Conservation (phyloP, 2,113 vertebrate species). For the Hippocampus zosterae region DNA sequence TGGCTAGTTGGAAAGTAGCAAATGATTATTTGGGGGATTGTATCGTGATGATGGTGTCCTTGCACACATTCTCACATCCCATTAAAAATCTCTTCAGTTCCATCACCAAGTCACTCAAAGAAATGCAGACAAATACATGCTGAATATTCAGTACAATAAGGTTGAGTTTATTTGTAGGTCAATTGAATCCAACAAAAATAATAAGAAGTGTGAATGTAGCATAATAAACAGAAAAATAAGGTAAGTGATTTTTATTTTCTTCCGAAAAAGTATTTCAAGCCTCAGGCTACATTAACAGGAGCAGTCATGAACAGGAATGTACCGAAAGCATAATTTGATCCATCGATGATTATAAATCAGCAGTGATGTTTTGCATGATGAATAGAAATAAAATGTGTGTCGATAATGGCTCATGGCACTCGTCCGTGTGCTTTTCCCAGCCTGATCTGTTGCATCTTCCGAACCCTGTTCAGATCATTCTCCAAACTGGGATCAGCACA, state of each 20-base stretch:
- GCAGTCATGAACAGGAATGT: not conserved
- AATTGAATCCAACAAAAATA: not conserved
- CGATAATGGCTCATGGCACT: not conserved
- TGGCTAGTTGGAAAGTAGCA: too few relatives aligned
- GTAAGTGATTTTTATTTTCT: not conserved
- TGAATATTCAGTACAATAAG: not conserved
- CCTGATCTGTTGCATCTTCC: not conserved
- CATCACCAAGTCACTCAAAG: not conserved
- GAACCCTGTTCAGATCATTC: rapidly evolving
- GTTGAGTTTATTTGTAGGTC: not conserved
- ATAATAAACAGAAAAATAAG: not conserved
- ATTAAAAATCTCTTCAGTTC: not conserved
- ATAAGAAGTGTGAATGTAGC: too few relatives aligned
- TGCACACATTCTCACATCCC: not conserved
- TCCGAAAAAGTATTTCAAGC: not conserved
- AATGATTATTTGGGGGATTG: too few relatives aligned
- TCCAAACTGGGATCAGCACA: conserved; percentile 21
- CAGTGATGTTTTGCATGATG: not conserved
- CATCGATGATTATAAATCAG: not conserved
- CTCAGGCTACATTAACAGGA: not conserved
- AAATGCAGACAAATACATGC: not conserved
- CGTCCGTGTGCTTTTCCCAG: not conserved
- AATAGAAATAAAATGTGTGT: not conserved
- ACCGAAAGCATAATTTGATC: not conserved
- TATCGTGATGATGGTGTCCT: too few relatives aligned